Percentiles rank a stretch among this genome's conserved stretches.
phyloP scores from a whole-genome alignment of 2,113 vertebrate genomes.

The Hemiprocne comata region DNA sequence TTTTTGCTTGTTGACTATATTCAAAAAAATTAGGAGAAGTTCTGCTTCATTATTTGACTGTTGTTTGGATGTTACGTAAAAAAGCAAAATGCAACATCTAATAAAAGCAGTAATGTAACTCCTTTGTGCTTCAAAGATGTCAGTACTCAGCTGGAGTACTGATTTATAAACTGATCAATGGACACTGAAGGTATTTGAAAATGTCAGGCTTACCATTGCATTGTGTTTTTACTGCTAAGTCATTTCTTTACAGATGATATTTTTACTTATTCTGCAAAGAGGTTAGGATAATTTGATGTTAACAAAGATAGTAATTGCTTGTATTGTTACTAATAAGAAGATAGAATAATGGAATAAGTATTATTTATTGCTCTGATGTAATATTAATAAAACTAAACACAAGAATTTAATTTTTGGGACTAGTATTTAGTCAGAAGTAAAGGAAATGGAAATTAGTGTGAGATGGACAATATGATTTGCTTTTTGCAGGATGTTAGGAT shows the following conservation, averaged over 20 bases:
- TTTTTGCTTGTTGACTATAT: neutral
- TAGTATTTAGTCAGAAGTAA: neutral
- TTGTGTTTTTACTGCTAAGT: neutral
- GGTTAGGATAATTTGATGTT: neutral
- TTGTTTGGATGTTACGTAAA: neutral
- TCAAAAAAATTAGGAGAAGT: neutral
- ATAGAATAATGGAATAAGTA: neutral
- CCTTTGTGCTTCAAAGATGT: neutral
- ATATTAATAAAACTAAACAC: neutral
- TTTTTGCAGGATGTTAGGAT: slow-evolving; percentile 90
- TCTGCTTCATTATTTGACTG: neutral
- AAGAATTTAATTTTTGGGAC: neutral
- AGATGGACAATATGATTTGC: neutral
- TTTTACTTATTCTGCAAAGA: neutral
- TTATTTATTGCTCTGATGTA: neutral
- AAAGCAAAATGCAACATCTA: neutral
- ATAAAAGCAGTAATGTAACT: neutral
- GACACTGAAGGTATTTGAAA: neutral
- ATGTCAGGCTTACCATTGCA: neutral
- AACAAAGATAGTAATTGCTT: neutral
- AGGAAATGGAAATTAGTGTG: neutral
- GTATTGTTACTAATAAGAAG: neutral
- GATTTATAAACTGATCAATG: neutral
- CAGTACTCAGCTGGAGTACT: neutral
- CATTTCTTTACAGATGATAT: neutral